Conservation (phyloP, 2,113 vertebrate genomes). For the Brevimyrus niger region DNA sequence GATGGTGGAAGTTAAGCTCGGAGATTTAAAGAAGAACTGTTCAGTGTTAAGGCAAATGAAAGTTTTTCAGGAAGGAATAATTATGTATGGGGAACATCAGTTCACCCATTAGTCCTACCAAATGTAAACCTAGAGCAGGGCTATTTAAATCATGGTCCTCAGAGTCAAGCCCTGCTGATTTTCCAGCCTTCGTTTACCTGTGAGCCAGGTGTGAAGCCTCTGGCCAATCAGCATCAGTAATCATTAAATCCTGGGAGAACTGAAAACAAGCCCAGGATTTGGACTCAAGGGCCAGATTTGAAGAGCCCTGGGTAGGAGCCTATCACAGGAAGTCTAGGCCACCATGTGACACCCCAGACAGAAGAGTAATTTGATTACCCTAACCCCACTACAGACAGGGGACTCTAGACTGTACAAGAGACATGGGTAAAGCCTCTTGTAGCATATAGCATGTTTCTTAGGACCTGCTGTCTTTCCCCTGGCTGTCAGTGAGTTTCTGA, state of each 20-base stretch:
- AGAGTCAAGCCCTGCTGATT: no score
- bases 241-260: no score
- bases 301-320: neutral
- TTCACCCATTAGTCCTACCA: neutral
- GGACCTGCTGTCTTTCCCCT: neutral
- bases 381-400: neutral
- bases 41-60: neutral
- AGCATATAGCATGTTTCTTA: neutral
- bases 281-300: no score
- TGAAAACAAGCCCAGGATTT: no score
- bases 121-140: neutral
- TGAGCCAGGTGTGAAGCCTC: no score
- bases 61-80: neutral
- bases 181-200: no score
- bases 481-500: neutral
- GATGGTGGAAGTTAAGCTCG: neutral
- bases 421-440: neutral
- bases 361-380: neutral
- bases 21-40: neutral
- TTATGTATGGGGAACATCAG: neutral
- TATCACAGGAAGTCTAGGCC: neutral
- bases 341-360: neutral
- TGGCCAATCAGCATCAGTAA: no score
- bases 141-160: no score
- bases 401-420: neutral